phyloP scores from a whole-genome alignment of 2,888 invertebrate species.

The Drosophila silvestris region DNA sequence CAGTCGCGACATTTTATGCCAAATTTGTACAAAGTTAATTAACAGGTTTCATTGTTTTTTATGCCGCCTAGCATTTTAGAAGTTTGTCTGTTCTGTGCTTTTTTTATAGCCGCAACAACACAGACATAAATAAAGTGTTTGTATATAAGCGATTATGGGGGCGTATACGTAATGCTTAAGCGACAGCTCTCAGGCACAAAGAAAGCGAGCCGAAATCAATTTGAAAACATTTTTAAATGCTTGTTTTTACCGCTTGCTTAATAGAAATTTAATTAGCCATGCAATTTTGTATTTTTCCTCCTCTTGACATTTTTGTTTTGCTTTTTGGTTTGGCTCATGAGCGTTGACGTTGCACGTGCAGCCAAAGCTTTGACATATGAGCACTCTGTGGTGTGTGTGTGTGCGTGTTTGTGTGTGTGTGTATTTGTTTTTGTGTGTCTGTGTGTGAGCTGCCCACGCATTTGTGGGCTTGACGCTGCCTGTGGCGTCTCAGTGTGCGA shows the following conservation, averaged over 20 bases:
- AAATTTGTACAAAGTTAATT: constrained; percentile 75
- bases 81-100: constrained; percentile 32
- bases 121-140: not conserved
- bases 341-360: constrained; percentile 64
- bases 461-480: constrained; percentile 33
- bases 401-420: not conserved
- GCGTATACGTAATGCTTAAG: constrained; percentile 68
- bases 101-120: constrained; percentile 49
- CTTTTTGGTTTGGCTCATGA: constrained; percentile 29
- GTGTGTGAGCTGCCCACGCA: constrained; percentile 51
- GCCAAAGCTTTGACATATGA: constrained; percentile 46
- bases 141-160: constrained; percentile 52
- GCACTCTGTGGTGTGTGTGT: not conserved
- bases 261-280: constrained; percentile 64
- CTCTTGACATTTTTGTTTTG: constrained; percentile 17
- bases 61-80: constrained; percentile 30
- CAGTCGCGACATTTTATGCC: constrained; percentile 68
- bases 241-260: constrained; percentile 34
- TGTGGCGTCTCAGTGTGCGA: constrained; percentile 33
- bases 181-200: constrained; percentile 39
- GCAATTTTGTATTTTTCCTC: constrained; percentile 37
- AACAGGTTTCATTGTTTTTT: constrained; percentile 73
- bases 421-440: not conserved
- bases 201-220: constrained; percentile 61
- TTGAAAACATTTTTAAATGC: constrained; percentile 47